A percentile compares a stretch with the other conserved stretches of the same genome.
These are phyloP conservation scores for Pseudomyrmex flavicornis DNA, from an alignment of 1,140 invertebrate genomes.

Conservation along the genomic window DNA sequence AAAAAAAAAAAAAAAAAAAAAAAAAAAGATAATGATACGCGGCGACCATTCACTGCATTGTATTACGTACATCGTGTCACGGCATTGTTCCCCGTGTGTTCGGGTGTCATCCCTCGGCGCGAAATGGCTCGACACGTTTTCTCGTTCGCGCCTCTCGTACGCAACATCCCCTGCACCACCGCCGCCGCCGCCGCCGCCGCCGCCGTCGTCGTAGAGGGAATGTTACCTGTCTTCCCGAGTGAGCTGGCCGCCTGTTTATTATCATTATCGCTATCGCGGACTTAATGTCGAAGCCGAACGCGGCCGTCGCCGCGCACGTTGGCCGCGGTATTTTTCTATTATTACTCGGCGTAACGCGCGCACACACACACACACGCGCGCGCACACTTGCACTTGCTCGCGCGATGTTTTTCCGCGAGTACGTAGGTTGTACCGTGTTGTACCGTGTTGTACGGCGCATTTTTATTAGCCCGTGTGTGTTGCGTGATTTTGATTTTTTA, in stretches of 20 bases:
- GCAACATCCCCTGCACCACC: background rate
- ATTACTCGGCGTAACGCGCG: conserved; percentile 6
- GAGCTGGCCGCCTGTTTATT: conserved; percentile 66
- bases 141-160: conserved; percentile 21
- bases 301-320: conserved; percentile 16
- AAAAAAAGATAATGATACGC: conserved; percentile 65
- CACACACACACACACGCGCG: too few relatives aligned
- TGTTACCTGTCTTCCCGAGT: conserved; percentile 43
- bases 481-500: conserved; percentile 54
- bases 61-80: conserved; percentile 69
- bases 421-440: conserved; percentile 5
- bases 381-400: background rate
- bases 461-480: conserved; percentile 42
- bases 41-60: conserved; percentile 65
- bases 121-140: conserved; percentile 55
- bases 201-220: background rate
- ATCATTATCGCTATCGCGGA: conserved; percentile 71
- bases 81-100: conserved; percentile 68
- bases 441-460: conserved; percentile 44
- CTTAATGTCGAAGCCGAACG: conserved; percentile 62
- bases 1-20: background rate
- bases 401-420: conserved; percentile 44
- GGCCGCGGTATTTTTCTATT: conserved; percentile 66
- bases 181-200: background rate
- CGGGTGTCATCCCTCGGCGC: conserved; percentile 49